Base-by-base conservation (phyloP, 2,888 invertebrate species). In the Neoascia interrupta region DNA sequence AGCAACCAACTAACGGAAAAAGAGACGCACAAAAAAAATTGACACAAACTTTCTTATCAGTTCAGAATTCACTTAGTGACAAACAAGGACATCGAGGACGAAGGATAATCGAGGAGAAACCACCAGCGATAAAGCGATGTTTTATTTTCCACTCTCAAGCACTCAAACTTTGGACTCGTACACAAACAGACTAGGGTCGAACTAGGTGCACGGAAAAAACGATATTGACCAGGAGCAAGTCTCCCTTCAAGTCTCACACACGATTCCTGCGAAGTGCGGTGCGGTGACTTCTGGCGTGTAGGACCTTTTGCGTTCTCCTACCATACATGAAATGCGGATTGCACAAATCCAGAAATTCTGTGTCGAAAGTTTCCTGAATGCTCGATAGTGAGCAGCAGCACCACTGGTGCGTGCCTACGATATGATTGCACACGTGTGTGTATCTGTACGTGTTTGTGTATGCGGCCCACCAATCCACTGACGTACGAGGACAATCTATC, bases 241-340 rank as follows among this genome's bases (percentile, higher is more conserved):
- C 36, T 53, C 51, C 70, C 69, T 63, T 64, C 43, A 56, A 75
- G 56, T 68, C 41, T 43, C 37, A 43, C 36, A 70, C 70, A 63
- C 75, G 74, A 74, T 56, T 69, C 45, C 74, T 80, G 63, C 63
- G 61, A 74, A 68, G 74, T 68, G 64, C 76, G 51, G 64, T 76
- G 53, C 58, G 76, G 72, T 72, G 60, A 66, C 79, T 79, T 54
- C 73, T 73, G 73, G n/a, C n/a, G n/a, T 68, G 79, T 79, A 79
- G 79, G 79, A 80, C 80, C 80, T 74, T 74, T 72, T 80, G 61
- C 74, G 80, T 80, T 74, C 80, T 80, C 74, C 80, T 73, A 80
- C 80, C 74, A 74, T 80, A 74, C 80, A 80, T 80, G 74, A 80
- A 80, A 74, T 80, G 74, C 63, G 74, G 53, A 80, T 80, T 68